phyloP scores from a whole-genome alignment of 2,797 vertebrate species.

The Eremophila alpestris region DNA sequence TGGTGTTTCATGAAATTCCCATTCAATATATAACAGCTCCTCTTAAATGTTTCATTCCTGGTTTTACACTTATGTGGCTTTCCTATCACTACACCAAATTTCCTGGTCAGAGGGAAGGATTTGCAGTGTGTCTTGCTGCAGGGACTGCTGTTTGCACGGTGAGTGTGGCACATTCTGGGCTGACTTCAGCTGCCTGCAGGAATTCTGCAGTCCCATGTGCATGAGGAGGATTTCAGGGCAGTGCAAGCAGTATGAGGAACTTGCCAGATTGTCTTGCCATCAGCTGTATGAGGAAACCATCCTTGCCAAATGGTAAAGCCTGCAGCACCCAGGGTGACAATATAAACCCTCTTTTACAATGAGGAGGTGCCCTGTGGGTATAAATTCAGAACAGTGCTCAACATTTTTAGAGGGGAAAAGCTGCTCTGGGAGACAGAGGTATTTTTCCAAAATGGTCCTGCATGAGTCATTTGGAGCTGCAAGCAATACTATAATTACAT shows the following conservation, averaged over 20 bases:
- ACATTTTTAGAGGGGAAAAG: neutral
- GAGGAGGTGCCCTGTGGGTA: neutral
- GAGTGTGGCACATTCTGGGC: rapidly evolving
- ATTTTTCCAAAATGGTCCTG: neutral
- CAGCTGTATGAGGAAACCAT: neutral
- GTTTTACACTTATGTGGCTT: neutral
- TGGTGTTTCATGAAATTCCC: neutral
- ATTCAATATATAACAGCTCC: neutral
- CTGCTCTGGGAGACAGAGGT: neutral
- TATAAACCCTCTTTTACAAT: neutral
- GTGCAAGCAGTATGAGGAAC: neutral
- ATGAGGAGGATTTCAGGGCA: neutral
- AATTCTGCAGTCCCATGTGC: neutral
- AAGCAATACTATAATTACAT: neutral
- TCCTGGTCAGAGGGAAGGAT: neutral
- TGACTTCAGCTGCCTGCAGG: neutral
- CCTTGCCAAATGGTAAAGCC: neutral
- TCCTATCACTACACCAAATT: neutral
- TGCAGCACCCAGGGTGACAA: neutral
- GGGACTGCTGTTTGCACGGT: neutral
- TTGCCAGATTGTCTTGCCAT: neutral
- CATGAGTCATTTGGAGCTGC: neutral
- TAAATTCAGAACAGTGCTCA: neutral
- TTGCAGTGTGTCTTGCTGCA: neutral
- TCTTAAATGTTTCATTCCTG: neutral